Base-by-base conservation (phyloP, 2,888 invertebrate genomes). In the Plagodis dolabraria region DNA sequence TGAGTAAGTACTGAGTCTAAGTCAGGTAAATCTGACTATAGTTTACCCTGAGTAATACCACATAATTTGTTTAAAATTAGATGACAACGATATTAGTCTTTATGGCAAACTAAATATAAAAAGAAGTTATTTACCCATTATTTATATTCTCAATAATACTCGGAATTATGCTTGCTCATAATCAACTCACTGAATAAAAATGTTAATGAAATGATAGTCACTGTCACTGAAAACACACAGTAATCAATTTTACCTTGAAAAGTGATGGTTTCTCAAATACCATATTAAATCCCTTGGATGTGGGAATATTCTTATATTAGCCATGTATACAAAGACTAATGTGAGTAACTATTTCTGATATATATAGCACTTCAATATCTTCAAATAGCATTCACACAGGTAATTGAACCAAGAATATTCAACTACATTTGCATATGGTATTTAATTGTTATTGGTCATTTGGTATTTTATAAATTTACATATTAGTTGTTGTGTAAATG, bases 251-350 rank as follows among this genome's bases (percentile, higher is more conserved):
- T 47, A 54, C 54, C 54, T 54, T 40, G 11, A 0, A 42, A 33
- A 42, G 2, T 47, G 35, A 7, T 43, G 54, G 46, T 54, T 36
- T 51, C 47, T 54, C n/a, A 47, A 54, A 47, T 42, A 54, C 47
- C 12, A 22, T 42, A 54, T 35, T 7, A 47, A 43, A 35, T 54
- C 42, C 8, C 42, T 43, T 42, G 47, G 47, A 43, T 47, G 9
- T 7, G 54, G 35, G 47, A 43, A 54, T 22, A 35, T 47, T 35
- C n/a, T 54, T 5, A 54, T 54, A 47, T 54, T 35, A 12, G 42
- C 40, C 47, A 53, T 54, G 35, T 35, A 45, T 6, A 34, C 7
- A 36, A 44, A 36, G n/a, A 12, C 5, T 45, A 38, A 38, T 22
- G 22, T 22, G 4, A 22, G 38, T 9, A 38, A 38, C 38, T 38